Evolutionary conservation across 2,797 vertebrate species (phyloP).

Genomic region (Molossus molossus): DNA sequence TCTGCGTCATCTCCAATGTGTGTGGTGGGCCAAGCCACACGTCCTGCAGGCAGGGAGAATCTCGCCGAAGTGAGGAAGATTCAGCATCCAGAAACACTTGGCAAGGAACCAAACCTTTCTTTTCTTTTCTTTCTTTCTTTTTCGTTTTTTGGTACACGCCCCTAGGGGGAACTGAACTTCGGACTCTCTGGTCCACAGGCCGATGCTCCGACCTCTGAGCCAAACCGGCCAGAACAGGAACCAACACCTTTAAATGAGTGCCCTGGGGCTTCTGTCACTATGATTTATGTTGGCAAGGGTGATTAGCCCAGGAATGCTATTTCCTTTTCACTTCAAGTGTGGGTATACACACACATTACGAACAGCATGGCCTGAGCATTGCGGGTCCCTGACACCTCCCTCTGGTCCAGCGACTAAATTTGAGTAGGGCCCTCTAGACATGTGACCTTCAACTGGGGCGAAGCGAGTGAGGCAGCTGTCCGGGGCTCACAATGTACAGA

Average conservation of each 20-base stretch:
- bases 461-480: not conserved
- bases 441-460: not conserved
- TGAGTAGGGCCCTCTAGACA: too few relatives aligned
- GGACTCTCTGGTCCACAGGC: too few relatives aligned
- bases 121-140: too few relatives aligned
- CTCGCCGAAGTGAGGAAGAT: not conserved
- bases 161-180: too few relatives aligned
- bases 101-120: not conserved
- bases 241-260: not conserved
- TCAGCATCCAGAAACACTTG: not conserved
- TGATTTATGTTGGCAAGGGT: not conserved
- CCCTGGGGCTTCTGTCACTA: not conserved
- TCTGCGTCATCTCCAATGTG: rapidly evolving
- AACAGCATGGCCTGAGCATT: not conserved
- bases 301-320: not conserved
- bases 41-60: not conserved
- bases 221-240: not conserved
- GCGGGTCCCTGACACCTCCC: not conserved
- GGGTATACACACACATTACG: rapidly evolving
- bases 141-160: too few relatives aligned
- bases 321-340: not conserved
- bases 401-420: not conserved
- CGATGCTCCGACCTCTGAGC: too few relatives aligned
- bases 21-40: not conserved
- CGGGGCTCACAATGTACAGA: not conserved